Evolutionary conservation across 1,140 invertebrate genomes (phyloP).

Genomic region (Protaetia brevitarsis): DNA sequence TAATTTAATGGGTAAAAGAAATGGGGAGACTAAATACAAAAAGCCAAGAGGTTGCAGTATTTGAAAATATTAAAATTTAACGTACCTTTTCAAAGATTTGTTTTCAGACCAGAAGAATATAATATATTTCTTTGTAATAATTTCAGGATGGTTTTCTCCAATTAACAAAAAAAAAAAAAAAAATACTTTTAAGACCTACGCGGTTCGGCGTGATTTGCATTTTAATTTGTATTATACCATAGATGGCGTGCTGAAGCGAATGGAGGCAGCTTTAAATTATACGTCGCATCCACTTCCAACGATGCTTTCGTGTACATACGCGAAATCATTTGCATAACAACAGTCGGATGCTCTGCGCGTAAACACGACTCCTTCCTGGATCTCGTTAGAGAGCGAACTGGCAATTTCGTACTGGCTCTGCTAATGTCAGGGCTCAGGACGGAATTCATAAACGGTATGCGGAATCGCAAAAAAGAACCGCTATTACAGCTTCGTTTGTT

Average conservation of each 20-base stretch:
- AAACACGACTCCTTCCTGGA: constrained; percentile 9
- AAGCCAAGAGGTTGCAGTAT: too few species aligned
- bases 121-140: too few species aligned
- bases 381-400: background rate
- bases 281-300: background rate
- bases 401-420: background rate
- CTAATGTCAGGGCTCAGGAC: background rate
- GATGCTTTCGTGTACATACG: background rate
- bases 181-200: too few species aligned
- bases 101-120: too few species aligned
- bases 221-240: background rate
- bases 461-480: background rate
- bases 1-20: too few species aligned
- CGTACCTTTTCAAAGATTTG: too few species aligned
- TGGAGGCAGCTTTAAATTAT: background rate
- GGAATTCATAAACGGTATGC: background rate
- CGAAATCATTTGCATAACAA: constrained; percentile 10
- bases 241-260: background rate
- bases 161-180: too few species aligned
- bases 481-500: background rate
- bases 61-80: too few species aligned
- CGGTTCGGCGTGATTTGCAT: background rate
- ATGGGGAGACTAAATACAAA: too few species aligned
- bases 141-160: too few species aligned
- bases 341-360: constrained; percentile 2